These are phyloP conservation scores for Gallinago media DNA, from an alignment of 2,113 vertebrate genomes.

Conservation along the genomic window DNA sequence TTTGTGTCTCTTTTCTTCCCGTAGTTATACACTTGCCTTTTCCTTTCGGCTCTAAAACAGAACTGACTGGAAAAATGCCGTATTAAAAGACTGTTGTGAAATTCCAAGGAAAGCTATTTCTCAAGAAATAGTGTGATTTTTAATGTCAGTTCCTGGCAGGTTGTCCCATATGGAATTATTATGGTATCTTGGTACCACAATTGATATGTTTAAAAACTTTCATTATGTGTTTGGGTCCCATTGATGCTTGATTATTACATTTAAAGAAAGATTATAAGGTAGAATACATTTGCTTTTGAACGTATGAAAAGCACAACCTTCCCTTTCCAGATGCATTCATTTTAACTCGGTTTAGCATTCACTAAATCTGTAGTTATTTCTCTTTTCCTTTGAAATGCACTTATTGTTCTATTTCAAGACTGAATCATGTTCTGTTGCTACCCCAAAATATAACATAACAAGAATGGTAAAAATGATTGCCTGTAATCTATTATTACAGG, in stretches of 20 bases:
- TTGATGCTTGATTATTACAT: constrained; percentile 43
- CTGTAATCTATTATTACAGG: constrained; percentile 23
- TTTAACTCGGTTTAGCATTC: constrained; percentile 6
- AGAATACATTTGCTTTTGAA: constrained; percentile 11
- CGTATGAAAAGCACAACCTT: neutral
- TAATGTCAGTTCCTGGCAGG: neutral
- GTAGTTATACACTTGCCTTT: neutral
- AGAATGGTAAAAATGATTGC: constrained; percentile 14
- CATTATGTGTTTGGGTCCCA: constrained; percentile 43
- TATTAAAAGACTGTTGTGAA: neutral
- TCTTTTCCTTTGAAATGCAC: constrained; percentile 5
- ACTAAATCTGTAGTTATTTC: constrained; percentile 14
- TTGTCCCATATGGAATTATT: neutral
- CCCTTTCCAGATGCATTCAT: constrained; percentile 14
- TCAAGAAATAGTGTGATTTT: neutral
- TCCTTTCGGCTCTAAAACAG: neutral
- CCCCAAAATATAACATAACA: neutral
- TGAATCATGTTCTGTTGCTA: neutral
- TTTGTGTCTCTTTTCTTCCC: neutral
- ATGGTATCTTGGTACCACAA: constrained; percentile 5
- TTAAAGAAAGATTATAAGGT: constrained; percentile 58
- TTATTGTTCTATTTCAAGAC: constrained; percentile 53
- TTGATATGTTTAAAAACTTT: constrained; percentile 41
- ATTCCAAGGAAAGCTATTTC: neutral
- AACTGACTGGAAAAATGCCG: neutral